These are phyloP conservation scores for Pseudomyrmex sp. DNA, from an alignment of 1,140 invertebrate genomes.

Conservation along the genomic window DNA sequence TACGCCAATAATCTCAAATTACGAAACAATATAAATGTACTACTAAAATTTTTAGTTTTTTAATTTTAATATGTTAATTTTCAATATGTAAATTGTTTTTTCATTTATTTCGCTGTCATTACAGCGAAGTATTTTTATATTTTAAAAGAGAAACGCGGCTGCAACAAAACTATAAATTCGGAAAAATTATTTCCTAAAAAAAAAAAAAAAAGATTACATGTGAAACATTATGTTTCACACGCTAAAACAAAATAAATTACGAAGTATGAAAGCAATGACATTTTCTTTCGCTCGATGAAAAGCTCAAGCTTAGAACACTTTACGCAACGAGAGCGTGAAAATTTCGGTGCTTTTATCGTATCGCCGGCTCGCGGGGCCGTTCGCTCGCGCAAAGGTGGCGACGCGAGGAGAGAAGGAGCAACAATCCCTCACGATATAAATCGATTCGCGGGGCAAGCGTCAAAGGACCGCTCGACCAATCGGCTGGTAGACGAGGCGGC, in stretches of 20 bases:
- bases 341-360: conserved; percentile 53
- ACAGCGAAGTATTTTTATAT: not conserved
- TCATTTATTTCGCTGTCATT: not conserved
- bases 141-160: not conserved
- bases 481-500: conserved; percentile 57
- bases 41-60: no score
- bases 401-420: conserved; percentile 37
- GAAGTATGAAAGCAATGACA: not conserved
- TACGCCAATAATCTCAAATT: not conserved
- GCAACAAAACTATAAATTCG: not conserved
- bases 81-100: not conserved
- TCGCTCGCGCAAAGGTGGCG: not conserved
- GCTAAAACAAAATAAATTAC: conserved; percentile 6
- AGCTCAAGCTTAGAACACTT: conserved; percentile 24
- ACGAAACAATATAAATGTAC: not conserved
- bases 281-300: not conserved
- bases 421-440: conserved; percentile 73
- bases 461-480: conserved; percentile 54
- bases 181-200: not conserved
- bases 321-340: conserved; percentile 63
- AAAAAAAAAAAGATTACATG: conserved; percentile 1
- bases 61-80: not conserved
- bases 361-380: not conserved
- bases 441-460: conserved; percentile 74
- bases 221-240: not conserved